phyloP scores from a whole-genome alignment of 2,113 vertebrate species.

The Centrocercus urophasianus region DNA sequence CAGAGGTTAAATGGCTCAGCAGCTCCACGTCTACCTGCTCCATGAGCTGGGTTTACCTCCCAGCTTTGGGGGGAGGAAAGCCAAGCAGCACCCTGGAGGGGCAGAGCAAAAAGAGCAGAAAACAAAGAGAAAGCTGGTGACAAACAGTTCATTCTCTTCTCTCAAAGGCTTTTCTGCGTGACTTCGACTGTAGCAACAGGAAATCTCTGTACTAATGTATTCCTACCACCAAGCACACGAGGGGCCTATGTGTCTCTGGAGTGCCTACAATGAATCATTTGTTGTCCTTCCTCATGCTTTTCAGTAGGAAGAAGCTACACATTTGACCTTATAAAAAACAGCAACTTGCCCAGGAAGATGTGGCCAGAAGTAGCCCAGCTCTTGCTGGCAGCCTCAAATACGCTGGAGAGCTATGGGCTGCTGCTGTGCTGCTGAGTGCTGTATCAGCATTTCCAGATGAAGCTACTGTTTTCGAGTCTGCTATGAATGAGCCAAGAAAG shows the following conservation, averaged over 20 bases:
- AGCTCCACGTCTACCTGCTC: neutral
- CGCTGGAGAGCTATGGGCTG: neutral
- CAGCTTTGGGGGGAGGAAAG: neutral
- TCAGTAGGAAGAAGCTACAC: conserved; percentile 66
- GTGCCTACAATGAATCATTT: conserved; percentile 43
- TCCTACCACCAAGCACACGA: conserved; percentile 10
- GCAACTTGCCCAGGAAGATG: conserved; percentile 20
- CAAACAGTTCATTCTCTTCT: conserved; percentile 30
- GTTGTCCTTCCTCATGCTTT: conserved; percentile 47
- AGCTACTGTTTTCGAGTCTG: neutral
- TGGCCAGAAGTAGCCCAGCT: conserved; percentile 18
- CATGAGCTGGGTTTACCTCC: neutral
- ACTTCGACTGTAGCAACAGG: neutral
- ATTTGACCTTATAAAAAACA: conserved; percentile 59
- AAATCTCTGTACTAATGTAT: conserved; percentile 25
- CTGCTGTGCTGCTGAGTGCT: neutral
- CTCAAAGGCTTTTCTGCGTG: conserved; percentile 50
- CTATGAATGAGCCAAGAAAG: neutral
- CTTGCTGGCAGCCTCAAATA: conserved; percentile 17
- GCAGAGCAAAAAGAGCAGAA: neutral
- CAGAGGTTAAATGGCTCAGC: neutral
- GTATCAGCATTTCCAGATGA: neutral
- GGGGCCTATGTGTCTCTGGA: neutral
- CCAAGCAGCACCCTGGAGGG: neutral
- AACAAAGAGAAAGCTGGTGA: neutral